Conservation (phyloP, 2,113 vertebrate genomes). For the Tupaia chinensis region DNA sequence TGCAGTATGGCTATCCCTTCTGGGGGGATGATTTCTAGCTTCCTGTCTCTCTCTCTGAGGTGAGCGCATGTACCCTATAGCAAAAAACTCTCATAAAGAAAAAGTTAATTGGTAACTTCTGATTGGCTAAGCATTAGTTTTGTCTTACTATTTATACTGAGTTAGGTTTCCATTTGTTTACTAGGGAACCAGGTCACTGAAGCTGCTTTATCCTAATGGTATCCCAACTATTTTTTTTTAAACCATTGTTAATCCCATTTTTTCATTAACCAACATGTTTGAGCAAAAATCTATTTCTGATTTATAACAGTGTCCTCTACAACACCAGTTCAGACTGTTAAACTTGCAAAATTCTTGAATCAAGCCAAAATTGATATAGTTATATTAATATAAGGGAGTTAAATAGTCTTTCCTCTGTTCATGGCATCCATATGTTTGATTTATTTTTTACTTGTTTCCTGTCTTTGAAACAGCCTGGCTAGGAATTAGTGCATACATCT, state of each 20-base stretch:
- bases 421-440: slow-evolving; percentile 54
- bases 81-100: no score
- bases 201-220: background rate
- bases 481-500: slow-evolving; percentile 57
- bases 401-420: slow-evolving; percentile 63
- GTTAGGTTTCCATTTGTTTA: background rate
- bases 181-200: background rate
- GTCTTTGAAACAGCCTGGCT: slow-evolving; percentile 55
- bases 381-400: slow-evolving; percentile 60
- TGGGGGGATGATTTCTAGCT: no score
- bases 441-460: slow-evolving; percentile 67
- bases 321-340: background rate
- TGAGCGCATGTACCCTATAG: no score
- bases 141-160: background rate
- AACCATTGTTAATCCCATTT: background rate
- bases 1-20: no score
- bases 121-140: background rate
- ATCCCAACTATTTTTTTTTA: background rate
- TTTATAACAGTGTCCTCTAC: background rate
- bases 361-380: slow-evolving; percentile 21
- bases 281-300: background rate
- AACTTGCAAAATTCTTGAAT: background rate
- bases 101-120: background rate
- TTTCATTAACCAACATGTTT: background rate
- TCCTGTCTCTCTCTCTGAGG: no score